Evolutionary conservation across 2,797 vertebrate genomes (phyloP), one percentile per base, ranked within the genome.

Genomic region (Cyclopterus lumpus): DNA sequence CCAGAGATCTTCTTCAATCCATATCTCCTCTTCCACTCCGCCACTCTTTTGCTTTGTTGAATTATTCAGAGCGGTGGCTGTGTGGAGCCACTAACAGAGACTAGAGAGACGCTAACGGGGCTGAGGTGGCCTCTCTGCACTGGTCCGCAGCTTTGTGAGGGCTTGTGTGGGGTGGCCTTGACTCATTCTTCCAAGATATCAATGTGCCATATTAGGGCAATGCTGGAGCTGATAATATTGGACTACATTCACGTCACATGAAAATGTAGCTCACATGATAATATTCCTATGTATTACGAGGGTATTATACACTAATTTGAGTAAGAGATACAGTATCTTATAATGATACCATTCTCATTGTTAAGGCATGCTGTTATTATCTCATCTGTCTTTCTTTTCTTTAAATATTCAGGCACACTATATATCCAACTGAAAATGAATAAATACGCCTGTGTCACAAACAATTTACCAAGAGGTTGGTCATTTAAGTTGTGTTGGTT

Each of bases 1-100:
- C 59, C 70, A 0, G 28, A 71, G 70, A 89, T 76, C 71, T 76
- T 78, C 75, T 70, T 75, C 70, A 81, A 72, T 81, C 73, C 64
- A 80, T 63, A 83, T 69, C 83, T 77, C 66, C 53, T 74, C 66
- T 61, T 30, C 57, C 5, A 1, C 68, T 72, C 66, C 36, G 2
- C 20, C 67, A 48, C 80, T 61, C 71, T 79, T 84, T 70, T 82
- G 72, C 88, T 90, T 84, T 84, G 80, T 76, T 92, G 70, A 92
- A 93, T 92, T 76, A 93, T 91, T 92, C 80, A 92, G 71, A 78
- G 61, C 44, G 1, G 2, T 11, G 69, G 66, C 81, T 78, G 59
- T 3, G 77, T 55, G 75, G 61, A 83, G 63, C 62, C 28, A 10
- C 80, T 57, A 10, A 49, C 61, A 34, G 60, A 85, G 71, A 77